Evolutionary conservation across 35 echinoderm and acorn worm genomes (phyloP), one percentile per base, ranked within the genome.

Genomic region (Holothuria glaberrima): DNA sequence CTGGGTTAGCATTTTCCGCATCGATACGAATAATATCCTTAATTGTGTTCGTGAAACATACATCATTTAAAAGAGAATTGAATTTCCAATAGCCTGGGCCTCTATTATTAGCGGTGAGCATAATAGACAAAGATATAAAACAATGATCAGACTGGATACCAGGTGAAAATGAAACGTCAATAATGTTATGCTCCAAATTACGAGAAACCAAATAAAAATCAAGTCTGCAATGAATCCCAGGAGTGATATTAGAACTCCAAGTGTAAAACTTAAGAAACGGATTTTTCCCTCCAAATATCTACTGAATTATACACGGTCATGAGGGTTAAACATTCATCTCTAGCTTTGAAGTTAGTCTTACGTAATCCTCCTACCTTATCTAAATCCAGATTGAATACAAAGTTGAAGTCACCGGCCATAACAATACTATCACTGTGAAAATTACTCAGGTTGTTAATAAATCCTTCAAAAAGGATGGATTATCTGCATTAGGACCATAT

Each of bases 321-420:
- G 6, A 80, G 0, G 13, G 0, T 24, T 19, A 80, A 48, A 48
- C 75, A 50, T 18, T 29, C 26, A 29, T 80, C 75, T 50, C 35
- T 46, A 46, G 36, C 22, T 33, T 80, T 80, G 20, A 80, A 46
- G 27, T 80, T 52, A 18, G 75, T 80, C 26, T 41, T 46, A 29
- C 4, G 35, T 19, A 9, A n/a, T 0, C 75, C 75, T 29, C 75
- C 75, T 80, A 13, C 28, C 48, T 52, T 80, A 80, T 80, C 75
- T 52, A 50, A 50, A 57, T 41, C 75, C 48, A 80, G 48, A 80
- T 80, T 80, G 26, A 80, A 80, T 7, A 80, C 75, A 80, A 80
- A 80, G 46, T n/a, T 80, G 32, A 80, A 80, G 48, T 80, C 75
- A 50, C 75, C 41, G 0, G 75, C 75, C 21, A 50, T n/a, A 80